Evolutionary conservation across 2,888 invertebrate genomes (phyloP).

Genomic region (Tuta absoluta): DNA sequence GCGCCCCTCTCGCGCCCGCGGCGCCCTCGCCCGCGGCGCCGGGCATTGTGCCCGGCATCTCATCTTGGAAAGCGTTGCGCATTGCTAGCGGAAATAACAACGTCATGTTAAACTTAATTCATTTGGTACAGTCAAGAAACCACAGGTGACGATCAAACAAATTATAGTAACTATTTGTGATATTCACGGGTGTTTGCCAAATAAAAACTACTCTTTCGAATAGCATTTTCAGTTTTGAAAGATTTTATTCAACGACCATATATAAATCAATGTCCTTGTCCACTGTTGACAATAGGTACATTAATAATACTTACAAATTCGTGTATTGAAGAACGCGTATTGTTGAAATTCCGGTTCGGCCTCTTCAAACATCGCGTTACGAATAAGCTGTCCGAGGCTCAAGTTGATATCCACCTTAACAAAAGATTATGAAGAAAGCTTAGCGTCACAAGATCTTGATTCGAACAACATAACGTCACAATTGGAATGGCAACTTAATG

Average conservation of each 20-base stretch:
- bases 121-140: too few relatives aligned
- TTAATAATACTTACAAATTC: constrained; percentile 83
- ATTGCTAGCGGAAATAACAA: constrained; percentile 59
- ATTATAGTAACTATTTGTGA: too few relatives aligned
- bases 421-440: neutral
- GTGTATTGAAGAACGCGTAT: constrained; percentile 98
- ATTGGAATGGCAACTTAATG: too few relatives aligned
- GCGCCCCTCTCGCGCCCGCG: constrained; percentile 84
- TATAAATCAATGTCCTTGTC: neutral
- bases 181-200: too few relatives aligned
- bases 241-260: neutral
- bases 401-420: constrained; percentile 88
- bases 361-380: constrained; percentile 97
- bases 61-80: constrained; percentile 93
- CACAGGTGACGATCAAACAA: too few relatives aligned
- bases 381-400: constrained; percentile 95
- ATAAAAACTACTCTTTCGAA: too few relatives aligned
- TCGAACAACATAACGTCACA: too few relatives aligned
- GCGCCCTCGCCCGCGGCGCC: constrained; percentile 74
- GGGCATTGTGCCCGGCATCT: constrained; percentile 88
- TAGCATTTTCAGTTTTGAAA: too few relatives aligned
- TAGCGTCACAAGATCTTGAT: too few relatives aligned
- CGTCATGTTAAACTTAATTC: neutral
- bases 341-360: constrained; percentile 98
- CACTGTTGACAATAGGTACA: neutral